These are phyloP conservation scores for Nymphicus hollandicus DNA, from an alignment of 2,113 vertebrate species.

Conservation along the genomic window DNA sequence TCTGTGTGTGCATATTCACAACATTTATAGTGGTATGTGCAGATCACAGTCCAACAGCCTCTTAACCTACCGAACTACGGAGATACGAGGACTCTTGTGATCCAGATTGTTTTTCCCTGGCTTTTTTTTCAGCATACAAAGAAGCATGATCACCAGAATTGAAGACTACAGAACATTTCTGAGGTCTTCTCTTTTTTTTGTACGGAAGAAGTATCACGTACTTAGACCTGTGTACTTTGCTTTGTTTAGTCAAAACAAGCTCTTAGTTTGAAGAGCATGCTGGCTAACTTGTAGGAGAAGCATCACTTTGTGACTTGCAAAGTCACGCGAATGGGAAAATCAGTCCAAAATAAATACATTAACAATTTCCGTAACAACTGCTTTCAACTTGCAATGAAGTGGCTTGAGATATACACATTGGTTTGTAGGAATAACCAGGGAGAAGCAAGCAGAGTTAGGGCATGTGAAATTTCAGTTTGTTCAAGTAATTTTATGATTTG, in stretches of 20 bases:
- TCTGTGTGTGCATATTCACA: not conserved
- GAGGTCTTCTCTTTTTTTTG: not conserved
- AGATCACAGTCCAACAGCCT: not conserved
- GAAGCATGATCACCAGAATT: not conserved
- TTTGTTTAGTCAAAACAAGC: not conserved
- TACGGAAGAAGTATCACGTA: not conserved
- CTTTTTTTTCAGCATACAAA: not conserved
- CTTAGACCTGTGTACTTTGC: not conserved
- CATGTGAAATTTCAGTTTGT: not conserved
- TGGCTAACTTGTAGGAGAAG: not conserved
- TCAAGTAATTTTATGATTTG: not conserved
- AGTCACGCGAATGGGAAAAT: not conserved
- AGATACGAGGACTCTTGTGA: fast-evolving
- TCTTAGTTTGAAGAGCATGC: not conserved
- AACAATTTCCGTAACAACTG: not conserved
- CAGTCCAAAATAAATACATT: not conserved
- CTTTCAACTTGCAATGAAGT: not conserved
- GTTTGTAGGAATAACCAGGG: not conserved
- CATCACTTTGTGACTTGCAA: not conserved
- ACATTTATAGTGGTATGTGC: not conserved
- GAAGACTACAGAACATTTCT: not conserved
- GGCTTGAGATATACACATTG: not conserved
- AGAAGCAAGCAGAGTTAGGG: not conserved
- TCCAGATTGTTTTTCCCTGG: not conserved
- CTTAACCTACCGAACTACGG: not conserved